Evolutionary conservation across 2,113 vertebrate genomes (phyloP), one percentile per base, ranked within the genome.

Genomic region (Pachyramphus minor): DNA sequence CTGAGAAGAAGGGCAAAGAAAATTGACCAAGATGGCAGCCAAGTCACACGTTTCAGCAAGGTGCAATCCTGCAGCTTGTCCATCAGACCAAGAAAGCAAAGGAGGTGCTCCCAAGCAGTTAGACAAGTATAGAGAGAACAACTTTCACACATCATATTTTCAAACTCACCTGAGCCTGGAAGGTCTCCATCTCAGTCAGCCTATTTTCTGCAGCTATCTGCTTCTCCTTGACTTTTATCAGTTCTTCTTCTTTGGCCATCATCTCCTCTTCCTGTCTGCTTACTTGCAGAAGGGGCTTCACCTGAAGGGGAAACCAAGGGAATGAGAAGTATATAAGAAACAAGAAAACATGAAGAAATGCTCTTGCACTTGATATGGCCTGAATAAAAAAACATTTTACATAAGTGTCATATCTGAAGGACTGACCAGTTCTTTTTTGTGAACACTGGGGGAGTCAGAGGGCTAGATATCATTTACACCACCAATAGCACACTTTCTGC

Each of bases 191-290:
- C 82, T 99, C 99, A 4, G 90, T 96, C 56, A 99, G 92, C 89
- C 98, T 98, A 74, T 98, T 97, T 97, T 99, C 99, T 2, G 99
- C 98, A 24, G 98, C 96, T 81, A 98, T 18, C 47, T 99, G 99
- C 97, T 98, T 99, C 96, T 99, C 99, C 62, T 98, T 98, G 53
- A 99, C 98, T 89, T 99, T 99, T 35, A 76, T 23, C 60, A 99
- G 98, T 77, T 99, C 99, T 11, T 99, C 99, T 73, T 99, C 99
- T 91, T 99, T 99, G 90, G 99, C 99, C 97, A 98, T 97, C 98
- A 99, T 99, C 97, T 99, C 99, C 74, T 99, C 99, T 90, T 99
- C 99, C 97, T 99, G 99, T 44, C 99, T 98, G 97, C 98, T 99
- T 67, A 99, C 99, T 96, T 99, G 99, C 60, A 99, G 98, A 94